A percentile compares a stretch with the other conserved stretches of the same genome.
These are phyloP conservation scores for Delphinapterus leucas DNA, from an alignment of 2,113 vertebrate genomes.

Conservation along the genomic window DNA sequence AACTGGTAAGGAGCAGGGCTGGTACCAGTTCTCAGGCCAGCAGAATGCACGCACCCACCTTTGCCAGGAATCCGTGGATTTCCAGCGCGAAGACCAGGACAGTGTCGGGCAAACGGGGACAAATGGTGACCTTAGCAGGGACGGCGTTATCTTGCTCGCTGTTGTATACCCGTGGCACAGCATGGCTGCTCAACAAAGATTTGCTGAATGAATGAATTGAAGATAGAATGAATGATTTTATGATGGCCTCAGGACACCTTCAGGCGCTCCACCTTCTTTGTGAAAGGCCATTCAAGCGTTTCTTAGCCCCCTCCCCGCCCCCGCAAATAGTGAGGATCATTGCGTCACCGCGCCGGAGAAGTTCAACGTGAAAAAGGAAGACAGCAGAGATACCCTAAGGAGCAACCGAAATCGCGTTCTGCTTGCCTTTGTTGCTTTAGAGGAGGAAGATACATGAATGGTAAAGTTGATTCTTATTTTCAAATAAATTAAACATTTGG, in stretches of 20 bases:
- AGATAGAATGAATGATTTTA: background rate
- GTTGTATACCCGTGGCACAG: too few relatives aligned
- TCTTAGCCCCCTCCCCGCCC: background rate
- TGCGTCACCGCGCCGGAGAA: background rate
- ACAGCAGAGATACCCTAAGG: background rate
- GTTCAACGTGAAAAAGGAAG: slow-evolving; percentile 36
- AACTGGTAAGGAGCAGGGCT: background rate
- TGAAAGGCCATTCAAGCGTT: background rate
- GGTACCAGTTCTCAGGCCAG: background rate
- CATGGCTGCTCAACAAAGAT: background rate
- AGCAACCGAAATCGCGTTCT: background rate
- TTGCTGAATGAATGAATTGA: background rate
- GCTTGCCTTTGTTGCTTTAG: slow-evolving; percentile 52
- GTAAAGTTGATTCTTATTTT: slow-evolving; percentile 59
- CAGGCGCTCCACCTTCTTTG: background rate
- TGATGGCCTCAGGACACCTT: background rate
- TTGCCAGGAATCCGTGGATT: background rate
- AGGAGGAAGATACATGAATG: slow-evolving; percentile 41
- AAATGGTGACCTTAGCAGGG: background rate
- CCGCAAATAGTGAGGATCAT: background rate
- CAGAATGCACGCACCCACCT: background rate
- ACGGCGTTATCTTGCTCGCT: background rate
- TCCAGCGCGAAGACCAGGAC: background rate
- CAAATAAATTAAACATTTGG: slow-evolving; percentile 68
- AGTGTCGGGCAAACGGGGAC: background rate